phyloP scores from a whole-genome alignment of 2,113 vertebrate species.

The Grantiella picta region DNA sequence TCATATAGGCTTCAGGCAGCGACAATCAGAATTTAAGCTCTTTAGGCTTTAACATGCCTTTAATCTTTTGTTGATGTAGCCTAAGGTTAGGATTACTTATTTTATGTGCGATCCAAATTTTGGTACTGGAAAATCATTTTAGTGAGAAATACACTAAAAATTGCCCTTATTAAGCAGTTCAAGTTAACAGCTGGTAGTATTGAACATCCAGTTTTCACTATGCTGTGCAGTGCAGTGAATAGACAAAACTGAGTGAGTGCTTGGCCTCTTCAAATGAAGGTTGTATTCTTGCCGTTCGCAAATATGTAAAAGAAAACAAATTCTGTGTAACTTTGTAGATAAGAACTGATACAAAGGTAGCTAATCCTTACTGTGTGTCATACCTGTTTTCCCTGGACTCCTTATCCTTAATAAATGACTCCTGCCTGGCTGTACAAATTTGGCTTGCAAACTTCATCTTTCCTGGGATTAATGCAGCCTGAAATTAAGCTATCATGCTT shows the following conservation, averaged over 20 bases:
- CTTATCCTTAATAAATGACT: neutral
- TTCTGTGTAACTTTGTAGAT: neutral
- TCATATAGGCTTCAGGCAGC: slow-evolving; percentile 16
- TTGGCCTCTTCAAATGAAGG: neutral
- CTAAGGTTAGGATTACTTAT: slow-evolving; percentile 46
- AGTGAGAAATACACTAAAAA: neutral
- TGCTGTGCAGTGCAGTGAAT: neutral
- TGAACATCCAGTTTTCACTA: neutral
- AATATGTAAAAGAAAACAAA: neutral
- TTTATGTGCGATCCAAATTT: slow-evolving; percentile 7
- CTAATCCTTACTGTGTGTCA: neutral
- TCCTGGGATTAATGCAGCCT: neutral
- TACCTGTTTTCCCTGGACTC: slow-evolving; percentile 12
- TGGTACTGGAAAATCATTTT: slow-evolving; percentile 33
- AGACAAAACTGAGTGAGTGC: neutral
- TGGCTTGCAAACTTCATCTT: neutral
- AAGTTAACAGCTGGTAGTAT: neutral
- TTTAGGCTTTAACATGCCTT: slow-evolving; percentile 40
- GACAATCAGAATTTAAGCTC: slow-evolving; percentile 21
- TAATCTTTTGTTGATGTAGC: slow-evolving; percentile 43
- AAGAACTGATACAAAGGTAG: slow-evolving; percentile 33
- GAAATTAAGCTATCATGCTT: neutral
- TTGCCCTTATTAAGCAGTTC: neutral
- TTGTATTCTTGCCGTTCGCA: neutral
- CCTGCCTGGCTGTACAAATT: neutral